phyloP scores from a whole-genome alignment of 2,888 invertebrate genomes.

The Saturnia pavonia region DNA sequence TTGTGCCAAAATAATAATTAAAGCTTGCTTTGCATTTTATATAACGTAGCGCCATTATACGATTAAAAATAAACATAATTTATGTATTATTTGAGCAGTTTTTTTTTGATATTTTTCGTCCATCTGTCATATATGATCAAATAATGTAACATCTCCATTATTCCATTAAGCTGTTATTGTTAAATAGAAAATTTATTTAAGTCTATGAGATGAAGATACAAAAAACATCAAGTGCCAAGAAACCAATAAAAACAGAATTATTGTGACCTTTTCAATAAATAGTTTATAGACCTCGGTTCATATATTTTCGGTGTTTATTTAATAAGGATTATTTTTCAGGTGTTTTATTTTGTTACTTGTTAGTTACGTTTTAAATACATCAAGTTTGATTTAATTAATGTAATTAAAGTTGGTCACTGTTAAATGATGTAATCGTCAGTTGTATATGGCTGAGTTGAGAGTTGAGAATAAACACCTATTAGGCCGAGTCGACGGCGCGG shows the following conservation, averaged over 20 bases:
- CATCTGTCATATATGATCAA: too few relatives aligned
- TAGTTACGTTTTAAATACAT: neutral
- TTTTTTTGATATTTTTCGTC: too few relatives aligned
- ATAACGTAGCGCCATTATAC: too few relatives aligned
- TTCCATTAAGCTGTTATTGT: too few relatives aligned
- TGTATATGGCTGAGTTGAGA: slow-evolving; percentile 27
- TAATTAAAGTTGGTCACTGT: slow-evolving; percentile 11
- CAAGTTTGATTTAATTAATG: slow-evolving; percentile 2
- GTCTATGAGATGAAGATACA: neutral
- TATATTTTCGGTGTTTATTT: neutral
- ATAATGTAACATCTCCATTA: too few relatives aligned
- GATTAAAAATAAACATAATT: too few relatives aligned
- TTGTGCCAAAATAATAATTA: too few relatives aligned
- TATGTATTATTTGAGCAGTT: too few relatives aligned
- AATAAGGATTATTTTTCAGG: too few relatives aligned
- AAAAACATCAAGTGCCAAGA: neutral
- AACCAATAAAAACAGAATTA: neutral
- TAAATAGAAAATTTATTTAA: too few relatives aligned
- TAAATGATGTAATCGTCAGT: slow-evolving; percentile 52
- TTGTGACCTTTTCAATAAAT: slow-evolving; percentile 1
- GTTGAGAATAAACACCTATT: slow-evolving; percentile 31
- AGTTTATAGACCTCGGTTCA: neutral
- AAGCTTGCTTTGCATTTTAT: too few relatives aligned
- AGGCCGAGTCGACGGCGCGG: slow-evolving; percentile 38
- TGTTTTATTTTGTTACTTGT: too few relatives aligned